Base-by-base conservation (phyloP, 2,888 invertebrate species). In the Cosmorhoe ocellata region DNA sequence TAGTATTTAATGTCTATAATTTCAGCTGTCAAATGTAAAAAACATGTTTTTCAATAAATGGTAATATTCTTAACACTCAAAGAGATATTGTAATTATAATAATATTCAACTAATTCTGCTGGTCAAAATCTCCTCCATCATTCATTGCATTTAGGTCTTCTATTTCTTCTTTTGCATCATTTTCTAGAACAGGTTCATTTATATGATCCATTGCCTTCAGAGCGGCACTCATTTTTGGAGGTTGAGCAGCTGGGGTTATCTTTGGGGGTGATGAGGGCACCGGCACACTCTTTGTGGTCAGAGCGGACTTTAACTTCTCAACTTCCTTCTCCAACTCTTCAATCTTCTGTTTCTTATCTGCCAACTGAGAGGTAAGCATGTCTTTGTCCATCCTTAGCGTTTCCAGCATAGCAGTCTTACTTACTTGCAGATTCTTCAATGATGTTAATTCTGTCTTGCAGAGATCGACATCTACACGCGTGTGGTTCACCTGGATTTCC, bases 91-190 rank as follows among this genome's bases (percentile, higher is more conserved):
- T 3, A 13, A 33, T 39, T 28, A 47, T 22, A 10, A 10, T 11
- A 22, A 10, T 2, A 6, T n/a, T n/a, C 26, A 41, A 30, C 12
- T 43, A 8, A 48, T 31, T 53, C 41, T 82, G 80, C 43, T 70
- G 73, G 58, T 88, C 89, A 76, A 87, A 84, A 28, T 82, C 83
- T 65, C 79, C 83, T 14, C 71, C 81, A 57, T 87, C 87, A 69
- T 83, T 86, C 11, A 84, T 51, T 8, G 68, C 76, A 74, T 88
- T 87, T 0, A 74, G 69, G 45, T 91, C 90, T 55, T 90, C 91
- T n/a, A 89, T 72, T 51, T 90, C 90, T 64, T 90, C 91, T 56
- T 88, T 88, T 22, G 90, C 91, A 78, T 87, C 79, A 69, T 88
- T 86, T 42, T 90, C 89, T 38, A 87, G 56, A 1, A 77, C 81